Conservation (phyloP, 2,888 invertebrate genomes). For the Chydorus sphaericus region DNA sequence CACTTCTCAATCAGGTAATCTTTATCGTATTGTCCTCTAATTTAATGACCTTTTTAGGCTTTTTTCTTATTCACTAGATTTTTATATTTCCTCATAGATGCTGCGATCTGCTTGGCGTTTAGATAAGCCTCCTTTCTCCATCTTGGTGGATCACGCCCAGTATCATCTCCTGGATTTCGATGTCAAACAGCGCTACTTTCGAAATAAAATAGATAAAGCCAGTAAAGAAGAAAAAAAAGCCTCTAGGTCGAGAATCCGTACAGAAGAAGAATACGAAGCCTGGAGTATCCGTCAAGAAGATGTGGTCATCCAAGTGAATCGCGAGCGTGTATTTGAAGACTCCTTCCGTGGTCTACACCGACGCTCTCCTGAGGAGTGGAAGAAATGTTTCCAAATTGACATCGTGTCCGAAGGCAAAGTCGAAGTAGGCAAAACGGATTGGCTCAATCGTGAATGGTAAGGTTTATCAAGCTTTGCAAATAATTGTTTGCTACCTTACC, state of each 20-base stretch:
- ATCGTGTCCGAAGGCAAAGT: constrained; percentile 90
- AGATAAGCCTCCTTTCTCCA: constrained; percentile 73
- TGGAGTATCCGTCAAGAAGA: constrained; percentile 66
- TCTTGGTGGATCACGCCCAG: constrained; percentile 70
- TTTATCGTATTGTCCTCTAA: background rate
- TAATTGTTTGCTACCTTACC: constrained; percentile 15
- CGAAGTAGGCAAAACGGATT: constrained; percentile 84
- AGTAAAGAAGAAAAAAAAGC: too few relatives aligned
- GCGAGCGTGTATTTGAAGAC: constrained; percentile 74
- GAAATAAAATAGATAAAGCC: constrained; percentile 66
- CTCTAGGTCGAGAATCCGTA: too few relatives aligned
- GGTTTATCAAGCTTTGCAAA: background rate
- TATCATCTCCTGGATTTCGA: constrained; percentile 83
- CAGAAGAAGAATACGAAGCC: constrained; percentile 68
- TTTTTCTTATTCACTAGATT: background rate
- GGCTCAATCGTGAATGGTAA: constrained; percentile 77
- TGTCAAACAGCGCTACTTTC: constrained; percentile 71
- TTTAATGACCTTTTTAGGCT: background rate
- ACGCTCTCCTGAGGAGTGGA: constrained; percentile 72
- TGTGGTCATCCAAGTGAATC: constrained; percentile 67
- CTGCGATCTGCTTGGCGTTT: constrained; percentile 58
- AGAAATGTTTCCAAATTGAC: constrained; percentile 78
- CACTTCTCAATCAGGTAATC: constrained; percentile 52
- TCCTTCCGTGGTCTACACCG: constrained; percentile 74
- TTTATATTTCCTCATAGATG: constrained; percentile 38